Evolutionary conservation across 2,113 vertebrate species (phyloP), one percentile per base, ranked within the genome.

Genomic region (Petrocephalus zakoni): DNA sequence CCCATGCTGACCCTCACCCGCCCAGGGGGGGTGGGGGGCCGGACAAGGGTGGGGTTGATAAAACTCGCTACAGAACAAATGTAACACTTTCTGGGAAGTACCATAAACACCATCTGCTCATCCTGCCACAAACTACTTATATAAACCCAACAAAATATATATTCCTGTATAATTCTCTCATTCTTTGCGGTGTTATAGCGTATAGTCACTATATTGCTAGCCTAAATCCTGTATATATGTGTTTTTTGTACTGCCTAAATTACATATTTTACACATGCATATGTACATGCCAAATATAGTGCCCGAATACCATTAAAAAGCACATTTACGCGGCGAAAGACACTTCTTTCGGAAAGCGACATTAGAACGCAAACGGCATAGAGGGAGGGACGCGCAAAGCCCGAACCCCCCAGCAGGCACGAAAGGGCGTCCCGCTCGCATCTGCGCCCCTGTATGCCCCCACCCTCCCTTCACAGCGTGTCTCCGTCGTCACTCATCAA

Each of bases 401-500:
- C 53, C 29, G 53, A 87, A 29, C 42, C 68, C 47, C 68, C 75
- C 49, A 11, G 88, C 22, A 34, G 51, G 88, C 46, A 58, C 55
- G 83, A 51, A n/a, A 25, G 51, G 85, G 25, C 75, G 81, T 55
- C 72, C 85, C 78, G 89, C 55, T 61, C 87, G 87, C n/a, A 85
- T 89, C 58, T 56, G 58, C 81, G 58, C 68, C 82, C 84, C 90
- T 78, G 86, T 89, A 89, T 87, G 85, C 81, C 61, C 84, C 49
- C 21, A 61, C 68, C 68, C 68, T 2, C 25, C 68, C 22, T 17
- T 37, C 68, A 34, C 68, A 75, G 47, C 87, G 87, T 61, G 88
- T 92, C 84, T 88, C 91, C 92, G 42, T 89, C 91, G 92, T 91
- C 93, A 91, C 90, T 89, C 92, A 92, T 93, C 56, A 89, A 85